Conservation (phyloP, 1,140 invertebrate genomes). For the Pseudobourletiella spinata region DNA sequence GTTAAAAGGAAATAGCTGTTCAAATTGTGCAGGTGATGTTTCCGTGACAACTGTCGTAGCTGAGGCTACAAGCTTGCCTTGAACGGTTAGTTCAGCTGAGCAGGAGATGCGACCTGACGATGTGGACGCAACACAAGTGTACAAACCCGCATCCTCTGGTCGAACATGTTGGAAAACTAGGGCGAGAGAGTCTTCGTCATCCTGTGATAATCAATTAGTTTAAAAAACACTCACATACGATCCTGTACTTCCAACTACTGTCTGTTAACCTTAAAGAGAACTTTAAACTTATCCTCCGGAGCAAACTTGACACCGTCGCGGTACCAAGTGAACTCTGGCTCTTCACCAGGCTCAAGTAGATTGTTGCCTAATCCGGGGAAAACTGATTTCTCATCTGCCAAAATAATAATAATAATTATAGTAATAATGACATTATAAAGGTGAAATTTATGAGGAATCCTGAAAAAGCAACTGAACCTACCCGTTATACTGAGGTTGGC, state of each 20-base stretch:
- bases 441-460: no score
- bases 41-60: no score
- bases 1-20: slow-evolving; percentile 15
- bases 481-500: slow-evolving; percentile 41
- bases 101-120: slow-evolving; percentile 84
- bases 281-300: slow-evolving; percentile 87
- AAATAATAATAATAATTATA: slow-evolving; percentile 1
- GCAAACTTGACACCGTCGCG: slow-evolving; percentile 81
- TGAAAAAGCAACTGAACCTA: neutral
- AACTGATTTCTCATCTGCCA: slow-evolving; percentile 64
- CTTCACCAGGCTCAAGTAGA: slow-evolving; percentile 61
- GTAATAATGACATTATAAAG: no score
- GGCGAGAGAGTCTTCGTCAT: slow-evolving; percentile 83
- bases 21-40: no score
- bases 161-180: slow-evolving; percentile 88
- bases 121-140: slow-evolving; percentile 90
- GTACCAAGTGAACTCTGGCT: slow-evolving; percentile 77
- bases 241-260: neutral
- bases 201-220: slow-evolving; percentile 44
- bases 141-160: slow-evolving; percentile 80
- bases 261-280: slow-evolving; percentile 59
- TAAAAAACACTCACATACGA: neutral
- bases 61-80: slow-evolving; percentile 59
- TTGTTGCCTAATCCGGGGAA: slow-evolving; percentile 59
- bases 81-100: slow-evolving; percentile 83